Evolutionary conservation across 2,888 invertebrate species (phyloP).

Genomic region (Crossocerus cetratus): DNA sequence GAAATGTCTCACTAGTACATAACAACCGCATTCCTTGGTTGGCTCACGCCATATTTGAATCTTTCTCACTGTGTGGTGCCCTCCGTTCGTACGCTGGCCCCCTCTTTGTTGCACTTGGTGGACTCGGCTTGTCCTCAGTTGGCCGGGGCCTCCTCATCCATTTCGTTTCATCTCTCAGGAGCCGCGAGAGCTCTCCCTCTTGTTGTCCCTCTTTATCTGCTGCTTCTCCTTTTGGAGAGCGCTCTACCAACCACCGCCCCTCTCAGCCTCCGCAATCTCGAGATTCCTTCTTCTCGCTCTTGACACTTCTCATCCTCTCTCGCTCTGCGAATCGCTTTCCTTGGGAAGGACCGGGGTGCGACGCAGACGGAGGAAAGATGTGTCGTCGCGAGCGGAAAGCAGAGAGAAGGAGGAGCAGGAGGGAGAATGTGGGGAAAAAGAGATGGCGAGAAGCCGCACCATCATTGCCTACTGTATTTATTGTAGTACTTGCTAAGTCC

Average conservation of each 20-base stretch:
- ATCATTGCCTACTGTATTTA: too few relatives aligned
- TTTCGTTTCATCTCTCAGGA: constrained; percentile 24
- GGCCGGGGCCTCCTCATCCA: constrained; percentile 23
- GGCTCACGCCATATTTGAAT: constrained; percentile 64
- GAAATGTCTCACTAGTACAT: constrained; percentile 61
- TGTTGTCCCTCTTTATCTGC: neutral
- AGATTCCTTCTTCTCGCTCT: constrained; percentile 3
- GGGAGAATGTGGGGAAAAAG: too few relatives aligned
- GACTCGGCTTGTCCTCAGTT: constrained; percentile 19
- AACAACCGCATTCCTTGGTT: constrained; percentile 65
- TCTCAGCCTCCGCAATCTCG: neutral
- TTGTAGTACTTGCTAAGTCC: too few relatives aligned
- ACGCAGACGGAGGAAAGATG: too few relatives aligned
- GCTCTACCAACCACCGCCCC: neutral
- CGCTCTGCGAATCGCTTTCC: too few relatives aligned
- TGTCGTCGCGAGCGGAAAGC: too few relatives aligned
- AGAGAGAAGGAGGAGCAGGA: too few relatives aligned
- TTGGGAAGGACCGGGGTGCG: too few relatives aligned
- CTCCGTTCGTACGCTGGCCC: constrained; percentile 1
- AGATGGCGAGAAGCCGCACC: too few relatives aligned
- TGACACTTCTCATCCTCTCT: too few relatives aligned
- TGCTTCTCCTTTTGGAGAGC: neutral
- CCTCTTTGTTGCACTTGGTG: too few relatives aligned
- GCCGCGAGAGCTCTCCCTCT: neutral
- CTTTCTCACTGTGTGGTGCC: constrained; percentile 41